phyloP scores from a whole-genome alignment of 2,797 vertebrate species.

The Rhabdomys pumilio region DNA sequence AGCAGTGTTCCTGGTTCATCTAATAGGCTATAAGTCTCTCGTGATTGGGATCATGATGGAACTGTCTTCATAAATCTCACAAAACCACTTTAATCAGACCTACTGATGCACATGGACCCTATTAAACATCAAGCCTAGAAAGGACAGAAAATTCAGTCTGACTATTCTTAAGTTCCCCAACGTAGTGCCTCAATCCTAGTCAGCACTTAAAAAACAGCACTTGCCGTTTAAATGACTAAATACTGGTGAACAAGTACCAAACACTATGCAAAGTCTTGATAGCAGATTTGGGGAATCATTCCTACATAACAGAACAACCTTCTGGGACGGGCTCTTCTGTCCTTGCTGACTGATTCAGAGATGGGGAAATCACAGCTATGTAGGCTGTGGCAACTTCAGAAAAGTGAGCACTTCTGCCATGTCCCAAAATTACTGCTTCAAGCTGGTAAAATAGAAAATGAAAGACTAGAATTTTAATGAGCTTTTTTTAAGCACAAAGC shows the following conservation, averaged over 20 bases:
- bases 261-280: constrained; percentile 15
- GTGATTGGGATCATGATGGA: neutral
- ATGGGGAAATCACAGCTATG: neutral
- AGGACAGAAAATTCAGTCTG: constrained; percentile 50
- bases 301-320: neutral
- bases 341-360: constrained; percentile 21
- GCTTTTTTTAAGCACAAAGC: constrained; percentile 63
- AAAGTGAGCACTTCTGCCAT: neutral
- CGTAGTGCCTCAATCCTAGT: constrained; percentile 41
- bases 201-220: constrained; percentile 32
- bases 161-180: constrained; percentile 63
- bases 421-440: constrained; percentile 17
- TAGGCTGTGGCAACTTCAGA: neutral
- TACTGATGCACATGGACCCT: neutral
- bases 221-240: neutral
- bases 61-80: constrained; percentile 45
- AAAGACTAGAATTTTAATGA: constrained; percentile 29
- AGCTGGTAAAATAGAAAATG: constrained; percentile 44
- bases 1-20: neutral
- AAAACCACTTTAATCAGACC: constrained; percentile 52
- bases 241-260: constrained; percentile 48
- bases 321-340: neutral
- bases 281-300: constrained; percentile 8
- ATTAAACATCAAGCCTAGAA: constrained; percentile 49
- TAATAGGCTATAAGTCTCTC: neutral